phyloP scores from a whole-genome alignment of 2,888 invertebrate genomes.

The Tromatobia lineatoria region DNA sequence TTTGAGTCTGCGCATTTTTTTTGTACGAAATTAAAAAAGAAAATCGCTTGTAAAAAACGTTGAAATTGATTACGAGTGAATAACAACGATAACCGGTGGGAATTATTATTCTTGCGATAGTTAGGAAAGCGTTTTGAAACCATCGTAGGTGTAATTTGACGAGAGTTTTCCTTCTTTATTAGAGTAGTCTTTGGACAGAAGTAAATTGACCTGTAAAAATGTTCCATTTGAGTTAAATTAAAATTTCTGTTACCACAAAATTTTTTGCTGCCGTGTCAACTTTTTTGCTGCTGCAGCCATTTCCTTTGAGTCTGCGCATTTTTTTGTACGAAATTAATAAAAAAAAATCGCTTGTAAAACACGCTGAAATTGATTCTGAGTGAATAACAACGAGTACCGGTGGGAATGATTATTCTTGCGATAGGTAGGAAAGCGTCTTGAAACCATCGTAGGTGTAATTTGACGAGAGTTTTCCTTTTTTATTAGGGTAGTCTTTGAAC shows the following conservation, averaged over 20 bases:
- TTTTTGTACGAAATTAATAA: too few relatives aligned
- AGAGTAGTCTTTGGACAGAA: neutral
- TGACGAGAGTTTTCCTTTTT: neutral
- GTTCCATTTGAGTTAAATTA: too few relatives aligned
- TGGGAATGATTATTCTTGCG: neutral
- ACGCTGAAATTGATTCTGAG: neutral
- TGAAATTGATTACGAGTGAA: neutral
- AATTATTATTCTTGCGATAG: neutral
- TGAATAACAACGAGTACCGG: neutral
- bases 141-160: neutral
- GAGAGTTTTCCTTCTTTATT: neutral
- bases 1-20: too few relatives aligned
- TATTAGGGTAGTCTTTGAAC: constrained; percentile 11
- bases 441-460: neutral
- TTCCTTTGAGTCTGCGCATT: too few relatives aligned
- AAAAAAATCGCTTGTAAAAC: neutral
- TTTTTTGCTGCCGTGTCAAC: too few relatives aligned
- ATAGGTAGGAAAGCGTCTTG: neutral
- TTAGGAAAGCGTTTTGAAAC: neutral
- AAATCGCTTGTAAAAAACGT: neutral
- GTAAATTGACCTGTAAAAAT: too few relatives aligned
- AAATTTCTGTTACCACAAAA: too few relatives aligned
- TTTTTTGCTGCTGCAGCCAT: too few relatives aligned
- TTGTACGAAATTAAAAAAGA: too few relatives aligned
- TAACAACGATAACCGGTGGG: too few relatives aligned